Conservation (phyloP, 1,140 invertebrate species). For the Drosophila athabasca region DNA sequence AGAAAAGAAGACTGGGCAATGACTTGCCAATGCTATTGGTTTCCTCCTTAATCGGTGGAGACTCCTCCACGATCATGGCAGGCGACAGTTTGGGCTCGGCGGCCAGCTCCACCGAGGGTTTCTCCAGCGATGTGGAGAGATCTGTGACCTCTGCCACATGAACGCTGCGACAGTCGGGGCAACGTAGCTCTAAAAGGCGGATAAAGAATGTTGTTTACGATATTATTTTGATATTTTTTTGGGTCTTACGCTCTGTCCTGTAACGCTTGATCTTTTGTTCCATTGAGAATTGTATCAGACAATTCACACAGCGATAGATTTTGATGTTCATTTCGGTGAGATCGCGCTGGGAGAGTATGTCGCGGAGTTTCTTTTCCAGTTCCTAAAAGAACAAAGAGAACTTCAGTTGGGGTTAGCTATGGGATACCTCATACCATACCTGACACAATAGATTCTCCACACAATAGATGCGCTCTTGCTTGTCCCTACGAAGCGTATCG, state of each 20-base stretch:
- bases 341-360: slow-evolving; percentile 84
- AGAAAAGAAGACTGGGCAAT: slow-evolving; percentile 27
- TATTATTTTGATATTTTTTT: neutral
- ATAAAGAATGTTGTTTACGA: neutral
- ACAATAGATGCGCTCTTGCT: slow-evolving; percentile 85
- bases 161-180: slow-evolving; percentile 86
- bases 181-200: slow-evolving; percentile 77
- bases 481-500: slow-evolving; percentile 86
- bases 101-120: slow-evolving; percentile 27
- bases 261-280: slow-evolving; percentile 78
- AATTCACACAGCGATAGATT: slow-evolving; percentile 87
- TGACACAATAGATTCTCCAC: slow-evolving; percentile 85
- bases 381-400: slow-evolving; percentile 75
- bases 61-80: slow-evolving; percentile 68
- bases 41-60: slow-evolving; percentile 53
- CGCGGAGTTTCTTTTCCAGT: slow-evolving; percentile 84
- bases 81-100: slow-evolving; percentile 57
- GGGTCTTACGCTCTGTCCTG: slow-evolving; percentile 23
- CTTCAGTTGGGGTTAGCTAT: neutral
- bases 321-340: slow-evolving; percentile 85
- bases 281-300: slow-evolving; percentile 86
- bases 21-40: slow-evolving; percentile 81
- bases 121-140: slow-evolving; percentile 54
- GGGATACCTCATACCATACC: too few species aligned
- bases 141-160: slow-evolving; percentile 85